These are phyloP conservation scores for Protaetia brevitarsis DNA, from an alignment of 1,140 invertebrate genomes.

Conservation along the genomic window DNA sequence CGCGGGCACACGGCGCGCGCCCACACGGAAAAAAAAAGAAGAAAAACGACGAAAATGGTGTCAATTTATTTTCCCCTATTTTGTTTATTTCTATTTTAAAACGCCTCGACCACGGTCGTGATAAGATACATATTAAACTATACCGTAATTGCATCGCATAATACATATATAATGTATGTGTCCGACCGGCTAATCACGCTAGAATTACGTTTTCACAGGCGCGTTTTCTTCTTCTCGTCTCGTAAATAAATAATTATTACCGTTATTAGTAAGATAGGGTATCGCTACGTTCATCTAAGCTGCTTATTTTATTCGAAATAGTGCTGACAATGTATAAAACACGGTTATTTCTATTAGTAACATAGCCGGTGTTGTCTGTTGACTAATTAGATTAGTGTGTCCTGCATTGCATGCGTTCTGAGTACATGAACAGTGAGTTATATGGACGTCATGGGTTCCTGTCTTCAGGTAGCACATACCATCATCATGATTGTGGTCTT, in stretches of 20 bases:
- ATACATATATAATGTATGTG: no score
- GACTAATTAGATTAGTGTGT: slow-evolving; percentile 12
- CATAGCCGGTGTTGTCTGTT: neutral
- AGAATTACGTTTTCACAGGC: no score
- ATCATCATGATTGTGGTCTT: slow-evolving; percentile 61
- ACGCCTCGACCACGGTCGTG: no score
- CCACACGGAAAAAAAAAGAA: no score
- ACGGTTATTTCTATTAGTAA: neutral
- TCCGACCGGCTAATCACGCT: no score
- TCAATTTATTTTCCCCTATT: no score
- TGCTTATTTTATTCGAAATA: slow-evolving; percentile 18
- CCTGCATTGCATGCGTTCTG: slow-evolving; percentile 66
- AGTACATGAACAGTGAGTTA: slow-evolving; percentile 72
- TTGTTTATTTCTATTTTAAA: no score
- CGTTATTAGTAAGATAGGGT: neutral
- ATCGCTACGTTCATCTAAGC: neutral
- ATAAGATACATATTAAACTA: no score
- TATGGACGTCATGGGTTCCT: slow-evolving; percentile 71
- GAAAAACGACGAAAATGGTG: no score
- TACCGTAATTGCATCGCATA: no score
- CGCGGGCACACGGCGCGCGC: no score
- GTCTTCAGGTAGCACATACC: slow-evolving; percentile 60
- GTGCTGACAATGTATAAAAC: neutral
- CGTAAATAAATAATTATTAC: neutral
- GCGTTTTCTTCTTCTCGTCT: neutral